Evolutionary conservation across 2,113 vertebrate species (phyloP).

Genomic region (Hirundichthys speculiger): DNA sequence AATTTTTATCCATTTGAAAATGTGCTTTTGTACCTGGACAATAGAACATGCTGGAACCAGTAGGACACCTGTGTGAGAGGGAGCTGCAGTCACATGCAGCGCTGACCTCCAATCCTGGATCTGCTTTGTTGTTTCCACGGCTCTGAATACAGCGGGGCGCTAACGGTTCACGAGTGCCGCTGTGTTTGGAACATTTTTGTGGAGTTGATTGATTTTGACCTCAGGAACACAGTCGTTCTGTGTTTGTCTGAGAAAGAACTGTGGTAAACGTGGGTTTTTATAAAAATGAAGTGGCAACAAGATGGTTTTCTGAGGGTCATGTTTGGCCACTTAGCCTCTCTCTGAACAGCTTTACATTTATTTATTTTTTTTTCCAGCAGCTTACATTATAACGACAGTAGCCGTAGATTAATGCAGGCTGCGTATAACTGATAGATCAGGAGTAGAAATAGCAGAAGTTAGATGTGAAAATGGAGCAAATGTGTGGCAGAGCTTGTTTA

Average conservation of each 20-base stretch:
- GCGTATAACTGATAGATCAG: neutral
- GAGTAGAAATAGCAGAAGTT: neutral
- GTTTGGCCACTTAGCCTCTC: conserved; percentile 1
- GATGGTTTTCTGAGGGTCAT: conserved; percentile 24
- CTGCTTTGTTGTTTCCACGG: neutral
- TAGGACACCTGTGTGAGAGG: no score
- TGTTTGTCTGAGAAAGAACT: neutral
- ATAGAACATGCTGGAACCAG: no score
- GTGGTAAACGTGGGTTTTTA: neutral
- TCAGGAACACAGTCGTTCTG: neutral
- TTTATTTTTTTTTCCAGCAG: neutral
- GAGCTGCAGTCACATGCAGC: neutral
- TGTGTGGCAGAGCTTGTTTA: neutral
- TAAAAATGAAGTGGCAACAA: neutral
- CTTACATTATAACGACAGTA: neutral
- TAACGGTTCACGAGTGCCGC: neutral
- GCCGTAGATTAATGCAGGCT: neutral
- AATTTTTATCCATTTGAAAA: no score
- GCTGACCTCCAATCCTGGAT: neutral
- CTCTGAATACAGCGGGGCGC: neutral
- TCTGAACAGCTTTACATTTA: neutral
- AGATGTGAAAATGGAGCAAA: neutral
- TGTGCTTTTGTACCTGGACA: no score
- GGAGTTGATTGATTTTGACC: conserved; percentile 11
- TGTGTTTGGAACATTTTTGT: neutral